phyloP scores from a whole-genome alignment of 2,888 invertebrate genomes.

The Baccha elongata region DNA sequence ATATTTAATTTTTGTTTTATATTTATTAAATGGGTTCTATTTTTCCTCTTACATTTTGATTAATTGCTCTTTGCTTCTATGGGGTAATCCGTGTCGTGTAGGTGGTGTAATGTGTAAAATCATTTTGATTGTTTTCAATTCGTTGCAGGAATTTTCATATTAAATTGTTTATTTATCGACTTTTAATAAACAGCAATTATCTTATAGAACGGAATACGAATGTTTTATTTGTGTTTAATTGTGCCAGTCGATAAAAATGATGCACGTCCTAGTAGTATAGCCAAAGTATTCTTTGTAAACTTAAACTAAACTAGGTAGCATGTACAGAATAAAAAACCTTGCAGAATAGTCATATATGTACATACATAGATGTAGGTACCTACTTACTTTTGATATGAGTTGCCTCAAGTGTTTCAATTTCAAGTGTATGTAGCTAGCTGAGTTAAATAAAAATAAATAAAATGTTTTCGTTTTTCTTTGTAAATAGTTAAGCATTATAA shows the following conservation, averaged over 20 bases:
- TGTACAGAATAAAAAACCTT: not conserved
- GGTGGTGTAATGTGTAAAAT: conserved; percentile 33
- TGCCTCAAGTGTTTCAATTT: conserved; percentile 18
- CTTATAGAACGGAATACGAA: conserved; percentile 1
- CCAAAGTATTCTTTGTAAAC: conserved; percentile 8
- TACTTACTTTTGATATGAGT: not conserved
- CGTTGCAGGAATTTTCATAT: not conserved
- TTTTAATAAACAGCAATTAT: conserved; percentile 41
- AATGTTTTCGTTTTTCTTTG: not conserved
- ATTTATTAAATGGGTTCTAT: conserved; percentile 46
- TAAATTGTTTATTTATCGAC: conserved; percentile 57
- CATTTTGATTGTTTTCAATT: conserved; percentile 20
- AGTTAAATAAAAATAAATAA: conserved; percentile 3
- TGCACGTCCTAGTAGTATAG: conserved; percentile 18
- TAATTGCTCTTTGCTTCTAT: not conserved
- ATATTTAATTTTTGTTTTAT: not conserved
- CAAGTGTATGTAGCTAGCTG: conserved; percentile 19
- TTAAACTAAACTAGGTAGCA: conserved; percentile 17
- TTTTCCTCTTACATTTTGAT: not conserved
- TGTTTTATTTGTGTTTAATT: conserved; percentile 56
- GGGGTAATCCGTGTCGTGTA: conserved; percentile 17
- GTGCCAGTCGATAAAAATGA: not conserved
- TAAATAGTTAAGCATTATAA: no score
- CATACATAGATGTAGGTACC: not conserved
- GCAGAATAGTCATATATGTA: not conserved